Conservation (phyloP, 2,113 vertebrate species). For the Gracilinanus agilis region DNA sequence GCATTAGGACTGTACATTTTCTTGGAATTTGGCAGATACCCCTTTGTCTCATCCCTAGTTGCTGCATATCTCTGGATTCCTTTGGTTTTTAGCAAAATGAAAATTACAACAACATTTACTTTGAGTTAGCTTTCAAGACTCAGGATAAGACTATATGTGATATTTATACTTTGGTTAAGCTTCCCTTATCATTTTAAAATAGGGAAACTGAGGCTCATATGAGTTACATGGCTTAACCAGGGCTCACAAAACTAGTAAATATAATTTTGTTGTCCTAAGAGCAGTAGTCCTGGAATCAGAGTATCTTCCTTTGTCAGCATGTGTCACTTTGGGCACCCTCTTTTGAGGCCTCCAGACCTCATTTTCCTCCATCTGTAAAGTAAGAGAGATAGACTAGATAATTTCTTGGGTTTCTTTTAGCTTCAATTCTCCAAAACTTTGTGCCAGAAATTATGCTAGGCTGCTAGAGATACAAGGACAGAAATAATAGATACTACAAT, state of each 20-base stretch:
- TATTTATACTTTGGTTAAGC: neutral
- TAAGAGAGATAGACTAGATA: neutral
- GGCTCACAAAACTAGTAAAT: neutral
- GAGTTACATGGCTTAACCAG: neutral
- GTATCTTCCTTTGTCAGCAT: neutral
- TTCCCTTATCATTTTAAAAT: neutral
- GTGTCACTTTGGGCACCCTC: neutral
- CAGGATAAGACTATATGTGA: neutral
- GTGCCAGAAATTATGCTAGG: neutral
- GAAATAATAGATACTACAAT: neutral
- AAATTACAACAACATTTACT: neutral
- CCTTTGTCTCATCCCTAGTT: neutral
- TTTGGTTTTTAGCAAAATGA: neutral
- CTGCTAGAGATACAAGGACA: neutral
- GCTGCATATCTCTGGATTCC: neutral
- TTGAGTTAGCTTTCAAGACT: neutral
- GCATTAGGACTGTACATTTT: neutral
- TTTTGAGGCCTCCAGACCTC: neutral
- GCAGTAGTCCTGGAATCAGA: neutral
- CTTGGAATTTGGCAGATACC: neutral
- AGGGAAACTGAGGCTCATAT: neutral
- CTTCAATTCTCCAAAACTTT: neutral
- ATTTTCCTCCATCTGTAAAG: neutral
- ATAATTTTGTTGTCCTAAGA: neutral
- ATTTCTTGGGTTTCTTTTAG: neutral